Base-by-base conservation (phyloP, 2,113 vertebrate genomes). In the Rostratula benghalensis region DNA sequence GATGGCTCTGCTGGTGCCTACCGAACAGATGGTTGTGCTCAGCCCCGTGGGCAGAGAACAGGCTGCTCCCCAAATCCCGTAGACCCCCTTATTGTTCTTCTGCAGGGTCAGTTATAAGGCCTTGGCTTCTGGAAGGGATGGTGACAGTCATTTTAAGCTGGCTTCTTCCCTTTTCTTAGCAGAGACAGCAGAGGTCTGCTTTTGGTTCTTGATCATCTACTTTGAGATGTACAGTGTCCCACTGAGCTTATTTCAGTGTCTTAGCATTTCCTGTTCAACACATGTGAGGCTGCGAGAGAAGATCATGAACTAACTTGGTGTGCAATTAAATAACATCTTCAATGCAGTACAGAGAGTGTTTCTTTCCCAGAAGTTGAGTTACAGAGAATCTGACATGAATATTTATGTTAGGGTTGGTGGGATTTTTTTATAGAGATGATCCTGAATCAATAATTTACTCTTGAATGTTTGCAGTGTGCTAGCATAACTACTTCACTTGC, bases 51-150 rank as follows among this genome's bases (percentile, higher is more conserved):
- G 18, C 13, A 83, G 54, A 90, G 17, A 45, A 18, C 19, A 54
- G 43, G 15, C 12, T 81, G 12, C 21, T 84, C n/a, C 80, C 39
- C 1, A 1, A 69, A 35, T 2, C 2, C 56, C 50, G 83, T 31
- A 71, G 18, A 46, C 0, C 1, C 7, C 3, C 10, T 64, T 0
- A 0, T 7, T 46, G 2, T 10, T 65, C 45, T 83, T 83, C 33
- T 2, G 1, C 43, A 15, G 27, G 13, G 28, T 8, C 2, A 3
- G 25, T 59, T 28, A 10, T 12, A 53, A 89, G 20, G 17, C 22
- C 23, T 68, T 54, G 15, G 14, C 24, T 39, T 37, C 46, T 59
- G 35, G 19, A 61, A 57, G 14, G 24, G 9, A 43, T 37, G 10
- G 61, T 12, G 69, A 2, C 8, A 74, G 11, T 43, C 5, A 59